Percentiles rank a stretch among this genome's conserved stretches.
phyloP scores from a whole-genome alignment of 92 coral and sea anemone species.

The Parazoanthus atlanticus region DNA sequence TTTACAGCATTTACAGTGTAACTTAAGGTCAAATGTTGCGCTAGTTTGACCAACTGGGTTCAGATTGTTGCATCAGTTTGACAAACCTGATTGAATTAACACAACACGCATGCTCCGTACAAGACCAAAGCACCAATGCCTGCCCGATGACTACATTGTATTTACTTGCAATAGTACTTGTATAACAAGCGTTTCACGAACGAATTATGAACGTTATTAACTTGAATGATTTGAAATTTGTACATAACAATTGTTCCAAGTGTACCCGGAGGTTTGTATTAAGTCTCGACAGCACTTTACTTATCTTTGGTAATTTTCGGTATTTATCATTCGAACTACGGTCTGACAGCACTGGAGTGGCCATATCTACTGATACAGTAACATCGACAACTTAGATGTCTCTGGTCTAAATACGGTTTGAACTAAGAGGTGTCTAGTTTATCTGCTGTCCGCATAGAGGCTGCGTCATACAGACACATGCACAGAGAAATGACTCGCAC shows the following conservation, averaged over 20 bases:
- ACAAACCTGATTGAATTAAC: no score
- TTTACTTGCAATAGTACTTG: conserved; percentile 2
- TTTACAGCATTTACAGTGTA: no score
- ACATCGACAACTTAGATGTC: background rate
- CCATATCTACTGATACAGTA: no score
- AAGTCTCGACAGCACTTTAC: background rate
- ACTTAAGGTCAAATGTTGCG: no score
- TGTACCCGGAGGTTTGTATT: background rate
- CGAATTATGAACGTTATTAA: conserved; percentile 15
- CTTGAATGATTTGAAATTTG: background rate
- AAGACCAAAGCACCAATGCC: background rate
- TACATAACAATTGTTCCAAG: background rate
- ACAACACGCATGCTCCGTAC: background rate
- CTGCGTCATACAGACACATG: no score
- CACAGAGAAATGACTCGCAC: no score
- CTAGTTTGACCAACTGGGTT: no score
- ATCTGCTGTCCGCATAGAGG: no score
- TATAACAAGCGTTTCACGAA: conserved; percentile 14
- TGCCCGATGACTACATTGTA: conserved; percentile 3
- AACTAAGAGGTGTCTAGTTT: no score
- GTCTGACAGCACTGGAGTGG: no score
- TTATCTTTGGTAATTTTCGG: background rate
- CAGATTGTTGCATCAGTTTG: no score
- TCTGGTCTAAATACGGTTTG: background rate
- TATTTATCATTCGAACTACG: background rate